These are phyloP conservation scores for Spinus olivaceus DNA, from an alignment of 2,797 vertebrate genomes.

Conservation along the genomic window DNA sequence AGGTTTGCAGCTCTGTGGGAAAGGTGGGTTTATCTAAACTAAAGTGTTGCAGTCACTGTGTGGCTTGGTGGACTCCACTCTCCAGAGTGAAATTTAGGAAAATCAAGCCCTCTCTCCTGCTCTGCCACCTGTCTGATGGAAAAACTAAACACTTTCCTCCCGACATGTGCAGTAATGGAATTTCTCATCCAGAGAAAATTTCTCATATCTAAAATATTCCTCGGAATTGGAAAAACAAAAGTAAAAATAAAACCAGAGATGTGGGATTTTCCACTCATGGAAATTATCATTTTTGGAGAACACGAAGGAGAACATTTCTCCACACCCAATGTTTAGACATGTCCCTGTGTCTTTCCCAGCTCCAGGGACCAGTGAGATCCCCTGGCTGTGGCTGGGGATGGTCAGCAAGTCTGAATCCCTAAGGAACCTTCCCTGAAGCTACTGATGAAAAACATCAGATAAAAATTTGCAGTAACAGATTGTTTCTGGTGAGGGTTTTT, in stretches of 20 bases:
- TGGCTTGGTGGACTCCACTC: not conserved
- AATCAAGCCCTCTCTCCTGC: not conserved
- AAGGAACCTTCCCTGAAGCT: not conserved
- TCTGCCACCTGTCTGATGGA: not conserved
- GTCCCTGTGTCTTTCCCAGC: not conserved
- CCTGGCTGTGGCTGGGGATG: not conserved
- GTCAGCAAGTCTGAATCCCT: accelerated
- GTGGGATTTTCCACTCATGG: not conserved
- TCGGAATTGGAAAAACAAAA: not conserved
- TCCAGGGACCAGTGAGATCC: not conserved
- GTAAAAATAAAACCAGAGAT: not conserved
- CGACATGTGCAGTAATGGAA: not conserved
- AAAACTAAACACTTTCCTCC: not conserved
- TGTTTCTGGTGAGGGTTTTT: not conserved
- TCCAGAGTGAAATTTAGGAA: not conserved
- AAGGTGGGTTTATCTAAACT: not conserved
- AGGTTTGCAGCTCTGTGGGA: conserved; percentile 20
- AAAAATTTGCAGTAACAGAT: not conserved
- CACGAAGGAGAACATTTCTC: not conserved
- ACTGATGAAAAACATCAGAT: not conserved
- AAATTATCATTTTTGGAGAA: not conserved
- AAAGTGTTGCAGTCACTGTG: not conserved
- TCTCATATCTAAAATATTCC: not conserved
- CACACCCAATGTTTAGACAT: not conserved
- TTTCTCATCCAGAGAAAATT: not conserved